A percentile compares a stretch with the other conserved stretches of the same genome.
These are phyloP conservation scores for Thripadectes ignobilis DNA, from an alignment of 2,797 vertebrate genomes.

Conservation along the genomic window DNA sequence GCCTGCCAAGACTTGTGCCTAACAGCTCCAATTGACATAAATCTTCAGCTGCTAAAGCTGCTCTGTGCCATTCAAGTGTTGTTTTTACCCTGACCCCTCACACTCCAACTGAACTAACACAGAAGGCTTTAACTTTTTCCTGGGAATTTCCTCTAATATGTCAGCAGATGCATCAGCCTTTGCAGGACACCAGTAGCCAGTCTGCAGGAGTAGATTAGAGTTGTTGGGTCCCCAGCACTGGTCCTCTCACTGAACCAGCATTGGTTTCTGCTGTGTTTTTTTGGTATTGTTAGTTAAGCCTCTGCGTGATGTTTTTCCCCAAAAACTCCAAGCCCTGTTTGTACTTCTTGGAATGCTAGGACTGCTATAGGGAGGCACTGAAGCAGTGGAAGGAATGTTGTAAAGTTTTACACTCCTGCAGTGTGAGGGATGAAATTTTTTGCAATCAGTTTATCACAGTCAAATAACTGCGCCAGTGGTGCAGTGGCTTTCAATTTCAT, in stretches of 20 bases:
- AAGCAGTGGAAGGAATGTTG: background rate
- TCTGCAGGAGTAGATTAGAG: background rate
- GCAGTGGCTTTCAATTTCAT: background rate
- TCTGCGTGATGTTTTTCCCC: background rate
- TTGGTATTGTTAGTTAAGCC: background rate
- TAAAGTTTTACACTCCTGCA: background rate
- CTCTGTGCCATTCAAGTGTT: background rate
- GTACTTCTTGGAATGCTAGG: background rate
- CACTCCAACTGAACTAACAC: background rate
- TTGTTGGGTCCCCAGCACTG: background rate
- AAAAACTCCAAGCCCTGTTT: background rate
- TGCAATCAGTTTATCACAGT: background rate
- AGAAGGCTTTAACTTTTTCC: background rate
- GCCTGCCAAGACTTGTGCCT: background rate
- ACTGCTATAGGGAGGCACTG: background rate
- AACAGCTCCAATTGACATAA: background rate
- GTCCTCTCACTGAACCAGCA: rapidly evolving
- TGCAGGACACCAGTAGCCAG: rapidly evolving
- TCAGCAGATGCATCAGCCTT: background rate
- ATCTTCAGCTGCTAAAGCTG: background rate
- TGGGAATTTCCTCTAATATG: background rate
- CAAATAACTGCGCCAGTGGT: background rate
- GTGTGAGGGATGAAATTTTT: background rate
- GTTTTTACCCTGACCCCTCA: background rate
- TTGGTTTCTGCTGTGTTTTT: background rate